Base-by-base conservation (phyloP, 2,797 vertebrate species). In the Cyprinodon diabolis region DNA sequence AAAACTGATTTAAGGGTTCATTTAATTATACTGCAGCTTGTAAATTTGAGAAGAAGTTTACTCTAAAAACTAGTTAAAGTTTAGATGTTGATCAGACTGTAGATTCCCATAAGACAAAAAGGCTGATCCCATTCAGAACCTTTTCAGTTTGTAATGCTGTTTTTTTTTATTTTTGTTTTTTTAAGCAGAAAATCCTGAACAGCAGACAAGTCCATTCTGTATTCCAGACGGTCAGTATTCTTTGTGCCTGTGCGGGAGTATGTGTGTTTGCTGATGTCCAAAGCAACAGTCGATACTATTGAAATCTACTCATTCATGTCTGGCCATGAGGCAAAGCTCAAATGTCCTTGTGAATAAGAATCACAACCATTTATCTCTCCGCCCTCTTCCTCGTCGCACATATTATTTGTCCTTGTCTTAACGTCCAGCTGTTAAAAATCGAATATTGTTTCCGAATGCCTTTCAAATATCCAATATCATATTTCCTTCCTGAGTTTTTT, bases 291-390 rank as follows among this genome's bases (percentile, higher is more conserved):
- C 92, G 78, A 94, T 94, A 92, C 91, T 93, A 94, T 94, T 93
- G 92, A 92, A 95, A 94, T 91, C 79, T 90, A 92, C 90, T 95
- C 91, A 92, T 94, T 95, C 91, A 92, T 89, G 91, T 89, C 90
- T 91, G 84, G 84, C 90, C 78, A 75, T 65, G 87, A 91, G 89
- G 92, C 86, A 83, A 86, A 87, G 91, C 94, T 92, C 92, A 91
- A 87, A 94, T 87, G 91, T 94, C 93, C 91, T 93, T 92, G 89
- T 89, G 92, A 93, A 94, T 94, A 93, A 90, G 87, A 93, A 93
- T 93, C 87, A 89, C 88, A 68, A 47, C 70, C 86, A 89, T 91
- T 89, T 80, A 87, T 89, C 86, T 83, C 86, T 15, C 56, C 19
- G 25, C 17, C 3, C 72, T 71, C 63, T 75, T 68, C 55, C 58